phyloP scores from a whole-genome alignment of 2,113 vertebrate species.

The Chaenogobius annularis region DNA sequence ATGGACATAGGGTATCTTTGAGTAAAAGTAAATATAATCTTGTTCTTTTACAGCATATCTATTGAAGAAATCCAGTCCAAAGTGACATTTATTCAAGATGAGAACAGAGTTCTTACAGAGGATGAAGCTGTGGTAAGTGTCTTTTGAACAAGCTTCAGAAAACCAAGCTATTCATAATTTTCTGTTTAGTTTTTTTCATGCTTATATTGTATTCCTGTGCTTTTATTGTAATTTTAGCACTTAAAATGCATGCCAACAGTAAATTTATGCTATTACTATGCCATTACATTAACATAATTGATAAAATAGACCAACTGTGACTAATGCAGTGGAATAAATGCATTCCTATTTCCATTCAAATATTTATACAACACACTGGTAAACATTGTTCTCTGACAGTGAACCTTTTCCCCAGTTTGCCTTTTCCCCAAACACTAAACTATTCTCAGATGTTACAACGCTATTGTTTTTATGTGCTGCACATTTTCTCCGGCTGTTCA shows the following conservation, averaged over 20 bases:
- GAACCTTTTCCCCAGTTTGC: slow-evolving; percentile 1
- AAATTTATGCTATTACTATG: background rate
- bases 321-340: slow-evolving; percentile 1
- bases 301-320: slow-evolving; percentile 1
- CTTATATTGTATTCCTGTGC: background rate
- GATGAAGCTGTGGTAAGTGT: slow-evolving; percentile 65
- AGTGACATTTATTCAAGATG: slow-evolving; percentile 46
- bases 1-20: too few species aligned
- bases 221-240: background rate
- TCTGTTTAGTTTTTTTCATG: background rate
- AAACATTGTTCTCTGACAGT: slow-evolving; percentile 5
- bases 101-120: slow-evolving; percentile 50
- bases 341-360: slow-evolving; percentile 4
- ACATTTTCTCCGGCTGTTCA: slow-evolving; percentile 26
- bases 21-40: background rate
- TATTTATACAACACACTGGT: slow-evolving; percentile 10
- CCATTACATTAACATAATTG: slow-evolving; percentile 6
- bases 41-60: slow-evolving; percentile 44
- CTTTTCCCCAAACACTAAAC: slow-evolving; percentile 10
- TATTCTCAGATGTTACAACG: background rate
- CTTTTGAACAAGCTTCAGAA: slow-evolving; percentile 17
- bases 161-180: background rate
- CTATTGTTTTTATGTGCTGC: slow-evolving; percentile 18
- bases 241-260: background rate
- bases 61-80: slow-evolving; percentile 68